Evolutionary conservation across 2,113 vertebrate species (phyloP).

Genomic region (Chamaetylas fuelleborni): DNA sequence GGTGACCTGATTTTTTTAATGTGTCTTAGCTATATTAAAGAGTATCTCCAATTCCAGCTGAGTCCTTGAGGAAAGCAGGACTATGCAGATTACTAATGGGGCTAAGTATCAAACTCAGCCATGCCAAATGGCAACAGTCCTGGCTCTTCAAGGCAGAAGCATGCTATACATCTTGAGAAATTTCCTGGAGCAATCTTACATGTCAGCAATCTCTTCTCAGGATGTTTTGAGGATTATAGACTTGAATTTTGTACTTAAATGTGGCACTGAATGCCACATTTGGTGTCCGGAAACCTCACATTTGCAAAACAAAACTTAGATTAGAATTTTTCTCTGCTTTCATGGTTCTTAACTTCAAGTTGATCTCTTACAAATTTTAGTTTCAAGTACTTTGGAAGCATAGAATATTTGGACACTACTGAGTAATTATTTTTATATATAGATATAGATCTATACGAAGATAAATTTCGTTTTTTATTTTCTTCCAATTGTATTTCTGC

Average conservation of each 20-base stretch:
- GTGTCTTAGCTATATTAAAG: neutral
- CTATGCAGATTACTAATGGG: neutral
- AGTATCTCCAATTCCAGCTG: neutral
- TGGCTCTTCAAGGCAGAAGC: neutral
- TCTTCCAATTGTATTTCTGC: neutral
- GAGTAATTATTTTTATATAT: neutral
- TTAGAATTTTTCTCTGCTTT: neutral
- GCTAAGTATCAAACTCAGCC: neutral
- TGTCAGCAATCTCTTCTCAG: neutral
- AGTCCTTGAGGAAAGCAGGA: neutral
- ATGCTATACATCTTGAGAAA: neutral
- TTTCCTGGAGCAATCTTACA: neutral
- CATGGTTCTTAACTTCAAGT: neutral
- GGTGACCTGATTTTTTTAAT: neutral
- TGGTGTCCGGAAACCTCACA: neutral
- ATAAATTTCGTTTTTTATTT: neutral
- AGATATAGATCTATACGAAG: neutral
- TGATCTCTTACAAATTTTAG: neutral
- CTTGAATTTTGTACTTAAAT: neutral
- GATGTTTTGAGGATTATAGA: neutral
- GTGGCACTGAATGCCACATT: neutral
- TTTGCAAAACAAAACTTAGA: neutral
- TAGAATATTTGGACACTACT: neutral
- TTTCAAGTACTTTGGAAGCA: neutral
- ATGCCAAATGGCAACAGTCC: neutral